Conservation (phyloP, 2,888 invertebrate species). For the Meiosimyza decipiens region DNA sequence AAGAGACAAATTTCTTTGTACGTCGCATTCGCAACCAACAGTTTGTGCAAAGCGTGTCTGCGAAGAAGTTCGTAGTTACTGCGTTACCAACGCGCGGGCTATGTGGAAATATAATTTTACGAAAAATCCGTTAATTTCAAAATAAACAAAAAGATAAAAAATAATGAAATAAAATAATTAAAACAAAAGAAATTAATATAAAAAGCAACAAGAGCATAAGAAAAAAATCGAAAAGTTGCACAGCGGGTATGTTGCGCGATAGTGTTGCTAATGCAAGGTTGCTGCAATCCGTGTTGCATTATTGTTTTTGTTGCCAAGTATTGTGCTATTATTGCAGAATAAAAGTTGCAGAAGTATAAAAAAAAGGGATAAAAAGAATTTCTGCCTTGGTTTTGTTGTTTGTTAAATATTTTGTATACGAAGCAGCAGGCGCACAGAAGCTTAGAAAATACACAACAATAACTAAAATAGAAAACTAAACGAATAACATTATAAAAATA, state of each 20-base stretch:
- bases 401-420: constrained; percentile 45
- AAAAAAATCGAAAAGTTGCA: no score
- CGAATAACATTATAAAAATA: constrained; percentile 4
- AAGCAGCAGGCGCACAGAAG: constrained; percentile 43
- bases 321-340: no score
- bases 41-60: constrained; percentile 37
- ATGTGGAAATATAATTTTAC: neutral
- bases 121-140: neutral
- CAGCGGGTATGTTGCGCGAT: no score
- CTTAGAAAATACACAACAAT: neutral
- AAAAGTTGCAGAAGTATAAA: neutral
- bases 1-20: constrained; percentile 12
- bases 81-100: neutral
- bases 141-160: constrained; percentile 10
- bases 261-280: no score
- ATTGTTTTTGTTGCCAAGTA: no score
- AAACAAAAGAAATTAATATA: neutral
- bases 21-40: constrained; percentile 30
- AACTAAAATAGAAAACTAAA: neutral
- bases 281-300: no score
- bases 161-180: neutral
- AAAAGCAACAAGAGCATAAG: no score
- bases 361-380: no score
- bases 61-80: constrained; percentile 31
- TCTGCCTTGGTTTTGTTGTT: constrained; percentile 35